Evolutionary conservation across 2,113 vertebrate species (phyloP), one percentile per base, ranked within the genome.

Genomic region (Sporophila hypoxantha): DNA sequence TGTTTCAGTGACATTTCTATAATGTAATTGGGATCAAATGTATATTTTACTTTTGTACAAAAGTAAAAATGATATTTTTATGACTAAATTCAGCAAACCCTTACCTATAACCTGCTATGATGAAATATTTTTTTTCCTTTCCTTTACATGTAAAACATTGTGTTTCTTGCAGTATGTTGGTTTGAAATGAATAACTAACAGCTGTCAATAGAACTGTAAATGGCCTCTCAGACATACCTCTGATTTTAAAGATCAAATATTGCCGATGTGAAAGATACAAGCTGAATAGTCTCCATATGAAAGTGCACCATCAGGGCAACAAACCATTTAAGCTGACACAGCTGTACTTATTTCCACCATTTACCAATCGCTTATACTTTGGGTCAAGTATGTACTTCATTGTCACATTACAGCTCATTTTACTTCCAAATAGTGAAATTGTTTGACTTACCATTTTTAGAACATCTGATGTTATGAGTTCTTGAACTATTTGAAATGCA

Each of bases 401-500:
- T 92, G 91, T 93, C 91, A 95, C 82, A 41, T 89, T 70, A 85
- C 94, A 84, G 75, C 78, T 95, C 90, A 81, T 94, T 95, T 93
- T 75, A 93, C 82, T 92, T 89, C 75, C 82, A 82, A 85, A 81
- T 87, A 87, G 62, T 90, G 84, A 89, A 93, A 93, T 94, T 18
- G 55, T 96, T 95, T 92, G 89, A 91, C 85, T 94, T 90, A 85
- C 83, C 83, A 92, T 94, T 95, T 96, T 93, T 91, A 94, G 85
- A 91, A 95, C 94, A 70, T 92, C 87, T 92, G 91, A 95, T 94
- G 96, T 97, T 96, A 96, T 46, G 93, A 96, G 92, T 97, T 94
- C 95, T 96, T 96, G 97, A 97, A 96, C 94, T 96, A 95, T 97
- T 90, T 96, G 95, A 98, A 97, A 97, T 94, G 98, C 98, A 98